Evolutionary conservation across 2,888 invertebrate species (phyloP), one percentile per base, ranked within the genome.

Genomic region (Hyalella azteca): DNA sequence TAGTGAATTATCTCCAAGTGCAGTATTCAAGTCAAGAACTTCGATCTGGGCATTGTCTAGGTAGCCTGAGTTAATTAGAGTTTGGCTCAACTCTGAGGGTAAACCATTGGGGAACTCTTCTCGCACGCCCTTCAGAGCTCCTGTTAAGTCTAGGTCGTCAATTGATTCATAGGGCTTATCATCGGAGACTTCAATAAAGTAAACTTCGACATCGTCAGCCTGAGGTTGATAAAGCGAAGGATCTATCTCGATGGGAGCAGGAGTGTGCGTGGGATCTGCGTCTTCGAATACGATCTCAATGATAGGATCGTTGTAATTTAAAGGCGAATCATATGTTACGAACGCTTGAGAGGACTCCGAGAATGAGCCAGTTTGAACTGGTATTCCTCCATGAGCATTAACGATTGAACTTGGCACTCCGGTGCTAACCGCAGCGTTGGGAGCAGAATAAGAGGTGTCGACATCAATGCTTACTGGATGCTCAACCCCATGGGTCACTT

Each of bases 201-300:
- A 84, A 29, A 84, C 84, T 49, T 84, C 84, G 15, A 84, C 82
- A 36, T 80, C 80, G 19, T 84, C 84, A 22, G 81, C 75, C 19
- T 60, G 81, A 15, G 80, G 36, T 2, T 77, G 79, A 77, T 77
- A 84, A 40, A 84, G 79, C 22, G 78, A 76, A 26, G 80, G 81
- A 41, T 84, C 84, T 19, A 84, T 81, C n/a, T 78, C 59, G 4
- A 79, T 82, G 19, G 78, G 82, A 15, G 82, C 82, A 19, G 73
- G 82, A 39, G 82, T 45, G 11, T 80, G 84, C 2, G 49, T 73
- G n/a, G 84, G 82, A 1, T 81, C 82, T 13, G 81, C 84, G 48
- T 84, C 84, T 50, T 84, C 79, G 78, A 84, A 82, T 19, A 84
- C 81, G 29, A 84, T 84, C 48, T 84, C 84, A 36, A 84, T 82